A percentile compares a stretch with the other conserved stretches of the same genome.
phyloP scores from a whole-genome alignment of 2,888 invertebrate species.

The Chalcosyrphus nemorum region DNA sequence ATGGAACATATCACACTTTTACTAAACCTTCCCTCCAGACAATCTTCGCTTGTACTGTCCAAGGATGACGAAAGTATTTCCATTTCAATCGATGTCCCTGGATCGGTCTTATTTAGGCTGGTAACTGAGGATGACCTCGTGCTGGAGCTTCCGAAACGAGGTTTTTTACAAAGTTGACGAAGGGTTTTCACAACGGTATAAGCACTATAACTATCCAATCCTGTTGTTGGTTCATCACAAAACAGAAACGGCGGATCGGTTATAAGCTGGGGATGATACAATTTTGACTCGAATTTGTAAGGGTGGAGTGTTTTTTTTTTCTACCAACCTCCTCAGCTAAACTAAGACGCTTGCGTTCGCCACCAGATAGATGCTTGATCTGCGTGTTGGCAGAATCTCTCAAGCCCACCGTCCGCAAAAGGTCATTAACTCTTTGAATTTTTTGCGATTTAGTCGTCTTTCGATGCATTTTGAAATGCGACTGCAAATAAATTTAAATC shows the following conservation, averaged over 20 bases:
- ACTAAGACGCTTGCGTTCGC: constrained; percentile 92
- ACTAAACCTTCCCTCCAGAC: constrained; percentile 76
- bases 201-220: constrained; percentile 95
- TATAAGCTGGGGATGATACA: constrained; percentile 85
- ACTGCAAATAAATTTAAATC: constrained; percentile 82
- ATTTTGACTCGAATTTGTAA: background rate
- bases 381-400: constrained; percentile 87
- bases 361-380: constrained; percentile 92
- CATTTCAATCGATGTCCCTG: constrained; percentile 79
- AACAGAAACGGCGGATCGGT: constrained; percentile 94
- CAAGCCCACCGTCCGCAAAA: constrained; percentile 86
- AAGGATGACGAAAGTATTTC: constrained; percentile 75
- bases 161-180: constrained; percentile 84
- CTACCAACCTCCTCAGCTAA: constrained; percentile 91
- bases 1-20: constrained; percentile 93
- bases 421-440: constrained; percentile 78
- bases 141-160: constrained; percentile 76
- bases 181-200: constrained; percentile 89
- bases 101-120: constrained; percentile 74
- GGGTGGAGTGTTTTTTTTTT: too few species aligned
- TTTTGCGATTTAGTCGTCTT: constrained; percentile 82
- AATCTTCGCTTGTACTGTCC: constrained; percentile 75
- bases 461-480: constrained; percentile 89
- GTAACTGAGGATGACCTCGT: constrained; percentile 76
- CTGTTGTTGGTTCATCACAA: constrained; percentile 97